These are phyloP conservation scores for Patiria pectinifera DNA, from an alignment of 53 echinoderm and acorn worm genomes.

Conservation along the genomic window DNA sequence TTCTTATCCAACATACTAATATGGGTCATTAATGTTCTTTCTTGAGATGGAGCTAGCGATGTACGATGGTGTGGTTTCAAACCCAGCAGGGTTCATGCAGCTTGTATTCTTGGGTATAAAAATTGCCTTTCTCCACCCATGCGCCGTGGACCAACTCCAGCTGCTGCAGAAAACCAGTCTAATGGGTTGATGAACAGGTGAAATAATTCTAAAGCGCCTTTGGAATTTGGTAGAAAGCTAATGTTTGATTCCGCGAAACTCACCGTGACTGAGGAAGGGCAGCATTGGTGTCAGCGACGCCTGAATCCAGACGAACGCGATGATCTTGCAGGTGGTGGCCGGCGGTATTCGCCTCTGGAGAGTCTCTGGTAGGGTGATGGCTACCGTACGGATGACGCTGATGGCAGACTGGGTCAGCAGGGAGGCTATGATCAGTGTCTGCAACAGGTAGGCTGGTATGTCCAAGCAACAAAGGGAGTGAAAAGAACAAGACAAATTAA, in stretches of 20 bases:
- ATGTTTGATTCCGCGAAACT: not conserved
- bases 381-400: conserved; percentile 50
- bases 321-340: conserved; percentile 18
- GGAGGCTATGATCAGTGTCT: conserved; percentile 29
- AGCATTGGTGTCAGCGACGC: conserved; percentile 18
- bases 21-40: too few species aligned
- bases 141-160: too few species aligned
- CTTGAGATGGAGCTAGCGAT: too few species aligned
- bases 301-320: conserved; percentile 28
- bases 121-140: too few species aligned
- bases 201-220: too few species aligned
- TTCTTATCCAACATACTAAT: too few species aligned
- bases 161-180: not conserved
- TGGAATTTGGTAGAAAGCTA: too few species aligned
- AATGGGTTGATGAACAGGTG: too few species aligned
- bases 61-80: too few species aligned
- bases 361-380: conserved; percentile 17
- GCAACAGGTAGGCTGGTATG: conserved; percentile 14
- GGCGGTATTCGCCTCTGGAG: conserved; percentile 33
- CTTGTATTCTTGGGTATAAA: too few species aligned
- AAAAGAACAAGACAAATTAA: not conserved
- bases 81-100: too few species aligned
- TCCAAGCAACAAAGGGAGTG: not conserved
- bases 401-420: conserved; percentile 45
- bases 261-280: conserved; percentile 42